A percentile compares a stretch with the other conserved stretches of the same genome.
Conservation (phyloP, 2,888 invertebrate genomes). For the Pheosia gnoma region DNA sequence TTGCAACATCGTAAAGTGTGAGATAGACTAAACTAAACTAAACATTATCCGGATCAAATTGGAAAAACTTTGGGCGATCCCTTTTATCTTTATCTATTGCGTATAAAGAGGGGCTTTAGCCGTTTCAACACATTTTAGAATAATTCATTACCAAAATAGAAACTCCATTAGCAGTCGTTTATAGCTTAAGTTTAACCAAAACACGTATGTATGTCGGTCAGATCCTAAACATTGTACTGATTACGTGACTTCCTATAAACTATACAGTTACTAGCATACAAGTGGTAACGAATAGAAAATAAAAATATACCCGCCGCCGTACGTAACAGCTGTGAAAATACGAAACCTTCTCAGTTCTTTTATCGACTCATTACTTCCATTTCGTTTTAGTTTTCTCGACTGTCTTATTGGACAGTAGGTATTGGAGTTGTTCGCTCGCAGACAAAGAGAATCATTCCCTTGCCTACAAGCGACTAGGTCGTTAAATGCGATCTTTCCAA, state of each 20-base stretch:
- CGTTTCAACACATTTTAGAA: slow-evolving; percentile 10
- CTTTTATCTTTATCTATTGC: not conserved
- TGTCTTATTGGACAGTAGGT: slow-evolving; percentile 14
- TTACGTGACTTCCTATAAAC: slow-evolving; percentile 29
- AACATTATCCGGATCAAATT: too few species aligned
- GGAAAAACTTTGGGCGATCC: too few species aligned
- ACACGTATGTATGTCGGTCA: slow-evolving; percentile 23
- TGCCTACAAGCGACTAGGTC: slow-evolving; percentile 26
- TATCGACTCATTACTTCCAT: slow-evolving; percentile 20
- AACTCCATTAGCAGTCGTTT: slow-evolving; percentile 34
- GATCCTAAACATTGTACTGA: slow-evolving; percentile 26
- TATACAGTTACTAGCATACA: not conserved
- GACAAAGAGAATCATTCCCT: slow-evolving; percentile 22
- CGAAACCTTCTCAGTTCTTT: slow-evolving; percentile 14
- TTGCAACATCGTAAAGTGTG: too few species aligned
- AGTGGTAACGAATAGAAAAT: slow-evolving; percentile 6
- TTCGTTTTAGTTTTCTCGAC: slow-evolving; percentile 22
- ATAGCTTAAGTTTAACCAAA: slow-evolving; percentile 27
- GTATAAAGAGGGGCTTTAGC: slow-evolving; percentile 6
- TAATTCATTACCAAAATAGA: slow-evolving; percentile 18
- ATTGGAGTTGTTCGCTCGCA: slow-evolving; percentile 13
- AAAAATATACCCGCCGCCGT: not conserved
- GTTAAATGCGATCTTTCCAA: slow-evolving; percentile 21
- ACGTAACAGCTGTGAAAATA: slow-evolving; percentile 12
- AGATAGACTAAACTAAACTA: too few species aligned